Conservation (phyloP, 2,113 vertebrate genomes). For the Heterocephalus glaber region DNA sequence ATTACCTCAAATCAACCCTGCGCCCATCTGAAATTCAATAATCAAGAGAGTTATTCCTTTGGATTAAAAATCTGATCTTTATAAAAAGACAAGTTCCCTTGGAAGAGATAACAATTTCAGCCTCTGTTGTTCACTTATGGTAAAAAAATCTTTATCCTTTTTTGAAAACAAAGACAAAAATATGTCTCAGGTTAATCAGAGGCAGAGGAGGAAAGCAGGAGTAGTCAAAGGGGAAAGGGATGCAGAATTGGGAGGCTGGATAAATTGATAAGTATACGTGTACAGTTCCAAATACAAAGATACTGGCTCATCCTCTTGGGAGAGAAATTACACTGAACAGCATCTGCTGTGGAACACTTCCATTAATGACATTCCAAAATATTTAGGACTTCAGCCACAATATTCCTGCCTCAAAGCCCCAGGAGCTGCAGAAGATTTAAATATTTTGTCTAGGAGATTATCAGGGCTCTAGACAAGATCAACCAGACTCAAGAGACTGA, state of each 20-base stretch:
- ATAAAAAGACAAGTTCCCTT: not conserved
- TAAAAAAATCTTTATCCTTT: not conserved
- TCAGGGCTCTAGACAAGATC: constrained; percentile 77
- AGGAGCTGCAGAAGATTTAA: constrained; percentile 56
- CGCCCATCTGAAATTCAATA: not conserved
- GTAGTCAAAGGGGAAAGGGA: not conserved
- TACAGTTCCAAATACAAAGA: constrained; percentile 39
- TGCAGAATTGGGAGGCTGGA: not conserved
- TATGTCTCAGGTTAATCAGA: not conserved
- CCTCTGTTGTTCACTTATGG: not conserved
- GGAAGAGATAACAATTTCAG: not conserved
- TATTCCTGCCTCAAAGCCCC: constrained; percentile 75
- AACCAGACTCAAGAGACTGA: constrained; percentile 69
- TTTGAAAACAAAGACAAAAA: constrained; percentile 42
- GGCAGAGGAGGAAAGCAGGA: not conserved
- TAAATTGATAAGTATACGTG: not conserved
- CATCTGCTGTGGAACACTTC: constrained; percentile 57
- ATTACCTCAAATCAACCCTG: not conserved
- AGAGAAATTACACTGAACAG: not conserved
- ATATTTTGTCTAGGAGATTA: constrained; percentile 75
- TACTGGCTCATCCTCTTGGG: constrained; percentile 34
- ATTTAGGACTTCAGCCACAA: constrained; percentile 70
- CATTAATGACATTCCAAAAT: constrained; percentile 69
- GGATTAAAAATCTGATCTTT: not conserved
- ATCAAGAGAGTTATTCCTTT: not conserved